These are phyloP conservation scores for Himalopsyche phryganea DNA, from an alignment of 1,140 invertebrate species.

Conservation along the genomic window DNA sequence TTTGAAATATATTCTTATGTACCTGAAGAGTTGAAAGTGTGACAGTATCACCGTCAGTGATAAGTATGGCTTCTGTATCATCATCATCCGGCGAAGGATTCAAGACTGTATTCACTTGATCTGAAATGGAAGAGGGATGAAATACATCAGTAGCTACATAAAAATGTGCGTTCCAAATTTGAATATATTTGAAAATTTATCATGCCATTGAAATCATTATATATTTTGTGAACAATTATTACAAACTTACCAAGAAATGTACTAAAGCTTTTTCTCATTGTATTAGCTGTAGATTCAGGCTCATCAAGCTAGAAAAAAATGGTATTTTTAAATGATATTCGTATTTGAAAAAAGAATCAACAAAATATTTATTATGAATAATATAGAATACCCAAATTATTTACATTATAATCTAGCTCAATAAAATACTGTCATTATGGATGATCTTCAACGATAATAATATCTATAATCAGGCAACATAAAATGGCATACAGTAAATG, in stretches of 20 bases:
- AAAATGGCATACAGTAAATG: too few relatives aligned
- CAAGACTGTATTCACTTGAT: slow-evolving; percentile 63
- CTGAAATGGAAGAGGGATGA: slow-evolving; percentile 43
- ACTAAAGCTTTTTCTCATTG: slow-evolving; percentile 67
- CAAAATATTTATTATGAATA: not conserved
- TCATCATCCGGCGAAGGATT: slow-evolving; percentile 67
- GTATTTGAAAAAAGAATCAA: not conserved
- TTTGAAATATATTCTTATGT: too few relatives aligned
- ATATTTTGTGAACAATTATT: not conserved
- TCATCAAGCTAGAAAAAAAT: slow-evolving; percentile 60
- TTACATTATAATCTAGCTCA: not conserved
- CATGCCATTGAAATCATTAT: not conserved
- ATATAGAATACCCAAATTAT: slow-evolving; percentile 1
- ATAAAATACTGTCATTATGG: not conserved
- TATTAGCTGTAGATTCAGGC: slow-evolving; percentile 63
- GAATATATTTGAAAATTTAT: too few relatives aligned
- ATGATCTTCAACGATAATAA: slow-evolving; percentile 4
- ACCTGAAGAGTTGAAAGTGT: slow-evolving; percentile 60
- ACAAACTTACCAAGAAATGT: slow-evolving; percentile 54
- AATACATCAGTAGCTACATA: too few relatives aligned
- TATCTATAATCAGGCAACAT: not conserved
- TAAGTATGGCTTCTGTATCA: slow-evolving; percentile 62
- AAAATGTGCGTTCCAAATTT: too few relatives aligned
- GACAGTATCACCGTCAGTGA: slow-evolving; percentile 59
- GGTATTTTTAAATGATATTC: slow-evolving; percentile 24